Conservation (phyloP, 2,888 invertebrate species). For the Hemicrepidius hirtus region DNA sequence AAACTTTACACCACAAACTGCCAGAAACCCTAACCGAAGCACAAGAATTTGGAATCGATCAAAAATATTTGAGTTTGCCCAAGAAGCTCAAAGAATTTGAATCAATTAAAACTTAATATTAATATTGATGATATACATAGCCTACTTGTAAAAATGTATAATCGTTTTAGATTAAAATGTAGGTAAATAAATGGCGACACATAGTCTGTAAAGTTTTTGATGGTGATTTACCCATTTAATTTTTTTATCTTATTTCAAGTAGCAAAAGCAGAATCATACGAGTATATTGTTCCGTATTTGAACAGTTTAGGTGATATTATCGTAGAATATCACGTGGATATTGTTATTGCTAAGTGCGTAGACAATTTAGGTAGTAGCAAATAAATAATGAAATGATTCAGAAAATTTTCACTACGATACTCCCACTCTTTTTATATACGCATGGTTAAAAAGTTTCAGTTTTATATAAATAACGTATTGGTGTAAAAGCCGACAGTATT, state of each 20-base stretch:
- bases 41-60: slow-evolving; percentile 72
- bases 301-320: neutral
- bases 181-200: slow-evolving; percentile 14
- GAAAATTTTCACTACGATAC: neutral
- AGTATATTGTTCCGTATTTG: neutral
- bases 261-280: neutral
- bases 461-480: neutral
- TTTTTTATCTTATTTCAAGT: neutral
- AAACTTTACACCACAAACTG: slow-evolving; percentile 77
- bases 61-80: slow-evolving; percentile 40
- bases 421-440: neutral
- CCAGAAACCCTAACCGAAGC: slow-evolving; percentile 80
- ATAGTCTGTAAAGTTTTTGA: neutral
- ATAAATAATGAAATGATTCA: slow-evolving; percentile 2
- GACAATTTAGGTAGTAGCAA: slow-evolving; percentile 10
- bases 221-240: neutral
- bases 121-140: neutral
- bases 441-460: neutral
- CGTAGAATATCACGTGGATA: neutral
- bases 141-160: neutral
- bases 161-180: slow-evolving; percentile 12
- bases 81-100: slow-evolving; percentile 13
- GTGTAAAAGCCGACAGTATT: neutral
- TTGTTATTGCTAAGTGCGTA: neutral
- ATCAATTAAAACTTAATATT: neutral